Base-by-base conservation (phyloP, 2,888 invertebrate genomes). In the Vesta saturnalis region DNA sequence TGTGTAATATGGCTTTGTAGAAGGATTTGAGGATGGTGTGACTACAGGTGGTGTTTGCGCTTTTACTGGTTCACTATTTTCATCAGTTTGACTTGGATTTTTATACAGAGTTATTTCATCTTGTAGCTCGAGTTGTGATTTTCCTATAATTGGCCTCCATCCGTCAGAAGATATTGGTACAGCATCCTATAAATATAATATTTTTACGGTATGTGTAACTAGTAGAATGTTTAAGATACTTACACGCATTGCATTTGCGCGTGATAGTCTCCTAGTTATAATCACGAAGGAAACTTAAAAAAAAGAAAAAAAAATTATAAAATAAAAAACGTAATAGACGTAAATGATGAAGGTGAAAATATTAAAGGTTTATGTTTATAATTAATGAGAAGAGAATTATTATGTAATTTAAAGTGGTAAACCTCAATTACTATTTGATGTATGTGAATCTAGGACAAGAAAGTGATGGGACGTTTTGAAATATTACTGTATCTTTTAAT, bases 141-240 rank as follows among this genome's bases (percentile, higher is more conserved):
- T 76, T 12, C 88, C 87, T 10, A 89, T 78, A 18, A 89, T 89
- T 43, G 89, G 89, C 72, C 89, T 83, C 89, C 89, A 89, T 49
- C 89, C 89, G 74, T 89, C 87, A 77, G 88, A 87, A 54, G 87
- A 85, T 76, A 86, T 81, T 72, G 87, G 85, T 72, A 86, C 76
- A 1, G 79, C 72, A 55, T 83, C 80, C 81, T 83, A 52, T 10
- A 64, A 43, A 1, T n/a, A 58, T 57, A 43, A 46, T 14, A 5
- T 1, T 54, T 1, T 30, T 3, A n/a, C 3, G n/a, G n/a, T 46
- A 12, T 46, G 4, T 46, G n/a, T 46, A 4, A 46, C 4, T n/a
- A 46, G 5, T 8, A 46, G 46, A 46, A 46, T 6, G n/a, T 5
- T 6, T 4, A 15, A 4, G 14, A n/a, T 15, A 49, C 47, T 49